Conservation (phyloP, 2,113 vertebrate species). For the Apodemus speciosus region DNA sequence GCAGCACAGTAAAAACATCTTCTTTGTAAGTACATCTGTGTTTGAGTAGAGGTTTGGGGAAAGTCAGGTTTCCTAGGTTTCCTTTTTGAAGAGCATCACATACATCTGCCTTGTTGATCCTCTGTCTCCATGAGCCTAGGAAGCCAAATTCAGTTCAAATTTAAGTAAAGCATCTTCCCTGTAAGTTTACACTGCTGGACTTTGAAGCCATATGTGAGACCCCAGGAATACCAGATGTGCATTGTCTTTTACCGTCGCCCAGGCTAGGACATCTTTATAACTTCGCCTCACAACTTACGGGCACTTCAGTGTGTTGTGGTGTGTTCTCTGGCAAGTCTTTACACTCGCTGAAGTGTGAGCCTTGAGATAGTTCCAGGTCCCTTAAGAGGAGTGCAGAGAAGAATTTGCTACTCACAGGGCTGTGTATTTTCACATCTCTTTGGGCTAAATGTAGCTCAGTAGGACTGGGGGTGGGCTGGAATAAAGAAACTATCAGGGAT, state of each 20-base stretch:
- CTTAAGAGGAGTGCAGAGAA: neutral
- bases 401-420: neutral
- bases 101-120: neutral
- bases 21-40: neutral
- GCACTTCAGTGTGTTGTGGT: neutral
- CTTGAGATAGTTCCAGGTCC: neutral
- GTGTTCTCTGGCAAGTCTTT: neutral
- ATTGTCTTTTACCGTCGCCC: neutral
- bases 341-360: neutral
- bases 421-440: neutral
- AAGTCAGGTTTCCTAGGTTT: slow-evolving; percentile 2
- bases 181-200: neutral
- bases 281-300: neutral
- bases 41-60: slow-evolving; percentile 19
- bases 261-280: neutral
- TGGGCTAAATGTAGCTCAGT: neutral
- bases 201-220: neutral
- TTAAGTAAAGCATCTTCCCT: neutral
- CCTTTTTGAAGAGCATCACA: neutral
- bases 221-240: neutral
- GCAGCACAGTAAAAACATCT: neutral
- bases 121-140: neutral
- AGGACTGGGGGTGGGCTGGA: neutral
- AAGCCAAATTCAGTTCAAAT: neutral
- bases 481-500: neutral